Conservation (phyloP, 2,888 invertebrate genomes). For the Hirtodrosophila cameraria region DNA sequence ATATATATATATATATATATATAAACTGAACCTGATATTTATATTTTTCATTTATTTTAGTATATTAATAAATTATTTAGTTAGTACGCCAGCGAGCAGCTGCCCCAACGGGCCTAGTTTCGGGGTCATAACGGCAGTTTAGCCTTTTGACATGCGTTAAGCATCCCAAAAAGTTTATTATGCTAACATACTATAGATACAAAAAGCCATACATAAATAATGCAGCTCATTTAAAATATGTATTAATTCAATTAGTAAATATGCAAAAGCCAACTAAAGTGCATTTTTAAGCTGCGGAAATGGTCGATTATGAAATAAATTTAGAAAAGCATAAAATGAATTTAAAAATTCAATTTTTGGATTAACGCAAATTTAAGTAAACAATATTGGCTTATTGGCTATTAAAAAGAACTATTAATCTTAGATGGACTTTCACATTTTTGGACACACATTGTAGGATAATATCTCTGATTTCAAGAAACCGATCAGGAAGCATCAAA, state of each 20-base stretch:
- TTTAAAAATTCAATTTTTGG: constrained; percentile 1
- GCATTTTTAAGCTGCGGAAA: constrained; percentile 49
- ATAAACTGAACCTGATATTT: neutral
- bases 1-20: constrained; percentile 2
- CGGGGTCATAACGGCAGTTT: constrained; percentile 27
- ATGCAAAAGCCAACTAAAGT: constrained; percentile 29
- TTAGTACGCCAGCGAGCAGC: constrained; percentile 12
- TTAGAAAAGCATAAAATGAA: constrained; percentile 10
- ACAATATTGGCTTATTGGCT: neutral
- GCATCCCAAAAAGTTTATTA: constrained; percentile 24
- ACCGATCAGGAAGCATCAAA: too few species aligned
- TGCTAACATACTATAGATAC: neutral
- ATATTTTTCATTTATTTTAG: constrained; percentile 34
- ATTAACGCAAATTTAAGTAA: constrained; percentile 21
- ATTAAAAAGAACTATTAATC: neutral
- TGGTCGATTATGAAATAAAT: constrained; percentile 41
- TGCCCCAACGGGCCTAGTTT: constrained; percentile 14
- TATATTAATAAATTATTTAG: constrained; percentile 64
- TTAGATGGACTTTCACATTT: too few species aligned
- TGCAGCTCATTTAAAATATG: constrained; percentile 40
- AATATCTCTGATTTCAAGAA: too few species aligned
- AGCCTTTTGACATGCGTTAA: constrained; percentile 54
- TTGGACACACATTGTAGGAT: too few species aligned
- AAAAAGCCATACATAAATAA: constrained; percentile 30
- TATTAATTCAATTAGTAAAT: constrained; percentile 68